A percentile compares a stretch with the other conserved stretches of the same genome.
These are phyloP conservation scores for Montipora foliosa DNA, from an alignment of 64 coral and sea anemone species.

Conservation along the genomic window DNA sequence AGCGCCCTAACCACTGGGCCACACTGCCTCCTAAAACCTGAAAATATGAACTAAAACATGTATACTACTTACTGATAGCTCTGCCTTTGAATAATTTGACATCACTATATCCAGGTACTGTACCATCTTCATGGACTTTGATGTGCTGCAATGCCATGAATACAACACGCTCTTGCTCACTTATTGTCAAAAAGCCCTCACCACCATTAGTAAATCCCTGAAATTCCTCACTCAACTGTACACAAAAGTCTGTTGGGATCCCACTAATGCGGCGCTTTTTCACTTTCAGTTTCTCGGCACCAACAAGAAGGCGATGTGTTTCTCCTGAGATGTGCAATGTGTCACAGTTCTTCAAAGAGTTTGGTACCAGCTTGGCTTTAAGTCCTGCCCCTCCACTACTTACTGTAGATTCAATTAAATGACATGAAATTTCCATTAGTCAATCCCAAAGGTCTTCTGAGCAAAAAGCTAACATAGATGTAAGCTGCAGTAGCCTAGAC, in stretches of 20 bases:
- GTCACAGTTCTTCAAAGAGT: constrained; percentile 90
- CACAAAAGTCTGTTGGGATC: constrained; percentile 81
- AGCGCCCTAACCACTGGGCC: too few relatives aligned
- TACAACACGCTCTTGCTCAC: constrained; percentile 78
- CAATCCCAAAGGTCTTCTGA: too few relatives aligned
- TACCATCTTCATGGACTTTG: constrained; percentile 65
- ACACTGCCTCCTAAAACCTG: too few relatives aligned
- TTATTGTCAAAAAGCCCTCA: constrained; percentile 67
- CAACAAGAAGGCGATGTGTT: constrained; percentile 71
- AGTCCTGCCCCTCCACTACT: constrained; percentile 83
- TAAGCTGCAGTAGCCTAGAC: too few relatives aligned
- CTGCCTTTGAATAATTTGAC: constrained; percentile 83
- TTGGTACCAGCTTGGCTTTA: constrained; percentile 69
- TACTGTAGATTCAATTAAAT: constrained; percentile 9
- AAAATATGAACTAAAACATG: too few relatives aligned
- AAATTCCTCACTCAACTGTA: constrained; percentile 74
- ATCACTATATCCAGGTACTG: constrained; percentile 88
- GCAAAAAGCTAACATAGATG: too few relatives aligned
- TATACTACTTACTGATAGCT: constrained; percentile 71
- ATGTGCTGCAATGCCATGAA: constrained; percentile 79
- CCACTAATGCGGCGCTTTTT: constrained; percentile 77
- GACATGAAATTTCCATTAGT: too few relatives aligned
- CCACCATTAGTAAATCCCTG: constrained; percentile 70
- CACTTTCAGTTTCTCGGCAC: constrained; percentile 91
- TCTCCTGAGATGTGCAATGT: constrained; percentile 83